Evolutionary conservation across 2,113 vertebrate species (phyloP).

Genomic region (Dinomys branickii): DNA sequence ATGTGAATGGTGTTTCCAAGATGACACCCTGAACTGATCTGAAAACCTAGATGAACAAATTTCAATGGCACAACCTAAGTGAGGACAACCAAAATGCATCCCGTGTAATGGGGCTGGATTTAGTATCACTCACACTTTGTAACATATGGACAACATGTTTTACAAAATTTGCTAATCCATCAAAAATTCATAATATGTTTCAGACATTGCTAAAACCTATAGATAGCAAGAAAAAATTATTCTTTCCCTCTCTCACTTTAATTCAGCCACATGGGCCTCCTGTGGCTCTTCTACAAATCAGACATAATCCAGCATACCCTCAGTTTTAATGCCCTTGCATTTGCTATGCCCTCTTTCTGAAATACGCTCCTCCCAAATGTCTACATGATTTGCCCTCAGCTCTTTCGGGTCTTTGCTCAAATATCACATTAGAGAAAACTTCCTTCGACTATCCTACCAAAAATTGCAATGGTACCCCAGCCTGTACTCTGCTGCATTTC

Average conservation of each 20-base stretch:
- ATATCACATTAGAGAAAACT: neutral
- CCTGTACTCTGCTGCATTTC: neutral
- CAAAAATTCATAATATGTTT: neutral
- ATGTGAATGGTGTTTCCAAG: neutral
- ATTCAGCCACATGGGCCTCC: neutral
- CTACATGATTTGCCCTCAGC: neutral
- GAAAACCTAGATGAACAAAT: neutral
- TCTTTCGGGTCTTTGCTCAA: conserved; percentile 24
- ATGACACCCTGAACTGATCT: neutral
- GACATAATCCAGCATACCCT: neutral
- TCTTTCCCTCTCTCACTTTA: neutral
- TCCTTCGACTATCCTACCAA: neutral
- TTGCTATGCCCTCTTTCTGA: neutral
- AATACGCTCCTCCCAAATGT: neutral
- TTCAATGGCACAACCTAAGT: neutral
- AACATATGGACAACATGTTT: neutral
- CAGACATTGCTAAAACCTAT: neutral
- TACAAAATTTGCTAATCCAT: neutral
- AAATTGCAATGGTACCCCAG: neutral
- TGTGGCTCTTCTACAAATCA: neutral
- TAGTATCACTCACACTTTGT: neutral
- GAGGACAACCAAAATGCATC: neutral
- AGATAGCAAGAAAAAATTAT: neutral
- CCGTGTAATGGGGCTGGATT: neutral
- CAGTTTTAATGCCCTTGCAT: neutral